Evolutionary conservation across 2,113 vertebrate species (phyloP).

Genomic region (Myotis davidii): DNA sequence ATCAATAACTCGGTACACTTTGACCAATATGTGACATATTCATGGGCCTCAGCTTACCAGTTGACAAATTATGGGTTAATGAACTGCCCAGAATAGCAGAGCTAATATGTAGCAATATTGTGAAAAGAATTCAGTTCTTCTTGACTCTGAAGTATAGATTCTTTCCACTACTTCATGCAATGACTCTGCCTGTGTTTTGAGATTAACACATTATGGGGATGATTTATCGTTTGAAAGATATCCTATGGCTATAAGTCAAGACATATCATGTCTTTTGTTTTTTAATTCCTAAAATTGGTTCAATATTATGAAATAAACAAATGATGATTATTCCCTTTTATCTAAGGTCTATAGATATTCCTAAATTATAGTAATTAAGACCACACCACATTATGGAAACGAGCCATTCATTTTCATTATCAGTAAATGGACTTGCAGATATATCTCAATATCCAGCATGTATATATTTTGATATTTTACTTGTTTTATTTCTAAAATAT

Average conservation of each 20-base stretch:
- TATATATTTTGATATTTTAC: background rate
- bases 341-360: background rate
- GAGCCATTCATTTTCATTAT: conserved; percentile 33
- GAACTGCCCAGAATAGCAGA: background rate
- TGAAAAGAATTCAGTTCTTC: background rate
- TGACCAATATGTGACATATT: background rate
- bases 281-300: background rate
- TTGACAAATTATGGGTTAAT: background rate
- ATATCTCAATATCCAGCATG: background rate
- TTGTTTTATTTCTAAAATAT: background rate
- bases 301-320: background rate
- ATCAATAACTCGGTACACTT: background rate
- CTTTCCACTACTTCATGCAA: background rate
- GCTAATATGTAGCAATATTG: background rate
- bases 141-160: conserved; percentile 39
- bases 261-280: background rate
- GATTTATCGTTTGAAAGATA: background rate
- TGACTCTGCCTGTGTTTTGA: background rate
- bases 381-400: background rate
- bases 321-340: background rate
- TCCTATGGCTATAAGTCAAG: background rate
- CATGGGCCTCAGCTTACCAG: background rate
- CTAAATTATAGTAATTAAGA: background rate
- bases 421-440: background rate
- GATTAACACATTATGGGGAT: background rate